A percentile compares a stretch with the other conserved stretches of the same genome.
phyloP scores from a whole-genome alignment of 2,888 invertebrate species.

The Seira musarum region DNA sequence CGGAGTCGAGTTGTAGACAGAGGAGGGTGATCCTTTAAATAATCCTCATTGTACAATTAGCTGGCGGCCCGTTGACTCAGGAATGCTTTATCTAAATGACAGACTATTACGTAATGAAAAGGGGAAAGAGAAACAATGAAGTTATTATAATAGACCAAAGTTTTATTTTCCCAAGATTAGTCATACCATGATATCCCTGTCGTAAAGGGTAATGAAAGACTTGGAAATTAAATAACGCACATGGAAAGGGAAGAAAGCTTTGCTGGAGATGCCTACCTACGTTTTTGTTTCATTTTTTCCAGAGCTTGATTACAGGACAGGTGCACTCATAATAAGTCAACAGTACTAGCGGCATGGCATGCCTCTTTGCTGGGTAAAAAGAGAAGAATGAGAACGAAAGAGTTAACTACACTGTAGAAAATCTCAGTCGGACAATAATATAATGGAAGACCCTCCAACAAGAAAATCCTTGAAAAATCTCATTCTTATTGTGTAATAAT shows the following conservation, averaged over 20 bases:
- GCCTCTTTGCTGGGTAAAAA: too few relatives aligned
- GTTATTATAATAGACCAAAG: slow-evolving; percentile 35
- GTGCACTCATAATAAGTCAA: neutral
- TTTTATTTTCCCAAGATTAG: neutral
- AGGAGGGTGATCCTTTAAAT: neutral
- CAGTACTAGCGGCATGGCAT: neutral
- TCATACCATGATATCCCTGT: neutral
- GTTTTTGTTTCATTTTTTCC: neutral
- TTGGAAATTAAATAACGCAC: neutral
- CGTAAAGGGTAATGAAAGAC: too few relatives aligned
- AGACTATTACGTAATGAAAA: slow-evolving; percentile 49
- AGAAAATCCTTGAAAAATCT: slow-evolving; percentile 20
- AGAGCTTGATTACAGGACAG: neutral
- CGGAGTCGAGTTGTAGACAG: too few relatives aligned
- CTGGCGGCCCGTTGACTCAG: slow-evolving; percentile 39
- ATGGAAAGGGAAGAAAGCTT: too few relatives aligned
- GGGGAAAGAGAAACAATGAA: slow-evolving; percentile 44
- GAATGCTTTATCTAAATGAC: slow-evolving; percentile 45
- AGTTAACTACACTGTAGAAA: too few relatives aligned
- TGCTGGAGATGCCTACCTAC: too few relatives aligned
- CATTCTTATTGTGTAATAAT: slow-evolving; percentile 7
- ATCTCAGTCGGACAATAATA: too few relatives aligned
- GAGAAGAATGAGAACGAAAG: neutral
- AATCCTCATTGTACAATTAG: slow-evolving; percentile 15
- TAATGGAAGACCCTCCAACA: slow-evolving; percentile 21